These are phyloP conservation scores for Arenaria interpres DNA, from an alignment of 2,113 vertebrate species.

Conservation along the genomic window DNA sequence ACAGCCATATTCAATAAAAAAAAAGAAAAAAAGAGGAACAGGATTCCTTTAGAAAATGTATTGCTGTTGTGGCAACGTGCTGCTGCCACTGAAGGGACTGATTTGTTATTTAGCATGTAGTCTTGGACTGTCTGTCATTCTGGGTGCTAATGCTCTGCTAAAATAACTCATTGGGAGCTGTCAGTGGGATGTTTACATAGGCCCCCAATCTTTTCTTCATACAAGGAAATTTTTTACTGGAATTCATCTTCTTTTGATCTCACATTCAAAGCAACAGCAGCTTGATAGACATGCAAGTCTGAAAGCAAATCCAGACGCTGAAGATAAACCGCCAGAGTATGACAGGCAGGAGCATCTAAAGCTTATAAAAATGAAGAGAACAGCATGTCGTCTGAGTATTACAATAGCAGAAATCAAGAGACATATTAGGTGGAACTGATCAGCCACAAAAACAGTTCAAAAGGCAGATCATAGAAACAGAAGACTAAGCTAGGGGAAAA, in stretches of 20 bases:
- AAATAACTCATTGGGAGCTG: conserved; percentile 89
- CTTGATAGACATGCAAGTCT: conserved; percentile 88
- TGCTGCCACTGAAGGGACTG: conserved; percentile 74
- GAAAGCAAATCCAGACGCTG: conserved; percentile 88
- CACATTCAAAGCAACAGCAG: conserved; percentile 88
- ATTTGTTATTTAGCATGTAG: conserved; percentile 82
- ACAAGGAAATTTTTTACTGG: conserved; percentile 85
- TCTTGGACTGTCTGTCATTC: conserved; percentile 82
- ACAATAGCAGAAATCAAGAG: conserved; percentile 88
- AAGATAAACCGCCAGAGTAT: conserved; percentile 88
- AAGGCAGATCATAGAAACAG: conserved; percentile 85
- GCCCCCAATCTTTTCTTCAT: conserved; percentile 85
- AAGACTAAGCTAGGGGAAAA: conserved; percentile 64
- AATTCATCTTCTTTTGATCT: conserved; percentile 91
- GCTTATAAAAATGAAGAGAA: conserved; percentile 83
- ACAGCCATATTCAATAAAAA: conserved; percentile 69
- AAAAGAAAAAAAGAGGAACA: not conserved
- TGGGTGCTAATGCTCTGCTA: conserved; percentile 84
- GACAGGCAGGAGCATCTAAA: conserved; percentile 88
- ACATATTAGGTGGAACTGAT: conserved; percentile 88
- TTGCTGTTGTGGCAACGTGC: conserved; percentile 72
- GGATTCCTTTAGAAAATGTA: conserved; percentile 69
- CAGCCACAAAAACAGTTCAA: conserved; percentile 89
- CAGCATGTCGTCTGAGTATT: conserved; percentile 84
- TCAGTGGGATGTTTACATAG: conserved; percentile 89